Conservation (phyloP, 2,113 vertebrate genomes). For the Chaenogobius annularis region DNA sequence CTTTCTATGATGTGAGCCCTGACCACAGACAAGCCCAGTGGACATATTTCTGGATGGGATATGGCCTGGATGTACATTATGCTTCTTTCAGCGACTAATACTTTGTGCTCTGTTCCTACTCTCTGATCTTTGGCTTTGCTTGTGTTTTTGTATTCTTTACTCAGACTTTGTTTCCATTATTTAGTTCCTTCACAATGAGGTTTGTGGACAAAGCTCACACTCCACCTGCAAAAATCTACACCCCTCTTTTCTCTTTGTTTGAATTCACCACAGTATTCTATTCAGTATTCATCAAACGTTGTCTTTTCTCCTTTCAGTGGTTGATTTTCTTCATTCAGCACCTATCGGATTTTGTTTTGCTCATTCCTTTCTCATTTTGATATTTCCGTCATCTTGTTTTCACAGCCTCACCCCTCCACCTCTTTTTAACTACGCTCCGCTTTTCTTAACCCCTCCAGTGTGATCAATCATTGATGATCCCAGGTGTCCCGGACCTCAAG, state of each 20-base stretch:
- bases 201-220: neutral
- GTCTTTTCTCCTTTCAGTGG: neutral
- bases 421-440: constrained; percentile 19
- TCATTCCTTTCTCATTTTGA: constrained; percentile 5
- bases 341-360: neutral
- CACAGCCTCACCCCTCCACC: neutral
- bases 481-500: constrained; percentile 71
- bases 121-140: neutral
- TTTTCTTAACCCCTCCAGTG: constrained; percentile 61
- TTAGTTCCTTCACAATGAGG: neutral
- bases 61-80: neutral
- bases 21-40: constrained; percentile 26
- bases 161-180: constrained; percentile 1
- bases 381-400: constrained; percentile 2
- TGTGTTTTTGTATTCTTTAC: neutral
- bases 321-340: neutral
- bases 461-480: constrained; percentile 80
- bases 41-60: constrained; percentile 14
- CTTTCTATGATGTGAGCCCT: neutral
- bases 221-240: neutral
- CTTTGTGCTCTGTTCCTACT: neutral
- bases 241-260: neutral
- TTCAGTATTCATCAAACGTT: neutral
- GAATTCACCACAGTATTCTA: neutral
- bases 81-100: neutral